Base-by-base conservation (phyloP, 1,140 invertebrate genomes). In the Mactra quadrangularis region DNA sequence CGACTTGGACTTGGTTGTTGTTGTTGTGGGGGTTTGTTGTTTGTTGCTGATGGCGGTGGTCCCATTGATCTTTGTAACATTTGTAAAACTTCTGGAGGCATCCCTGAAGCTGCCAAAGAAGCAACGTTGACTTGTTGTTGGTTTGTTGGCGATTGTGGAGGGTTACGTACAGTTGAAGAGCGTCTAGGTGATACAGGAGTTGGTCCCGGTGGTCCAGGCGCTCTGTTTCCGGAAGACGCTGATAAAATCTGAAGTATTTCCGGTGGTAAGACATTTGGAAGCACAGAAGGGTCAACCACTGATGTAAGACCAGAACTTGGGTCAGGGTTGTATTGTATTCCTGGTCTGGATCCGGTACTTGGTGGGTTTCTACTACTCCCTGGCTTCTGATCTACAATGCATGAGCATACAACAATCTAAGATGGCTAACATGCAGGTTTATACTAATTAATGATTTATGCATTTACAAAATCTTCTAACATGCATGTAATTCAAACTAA, bases 201-300 rank as follows among this genome's bases (percentile, higher is more conserved):
- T 35, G 59, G 13, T 35, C 19, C 35, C 11, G 59, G 29, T 22
- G 55, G n/a, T 57, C n/a, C 4, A 13, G 55, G 55, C 15, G 13
- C 27, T 33, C 4, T 15, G 27, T 59, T 59, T 62, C 59, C 19
- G 11, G n/a, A 27, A 2, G 35, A 4, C 9, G 1, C 31, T 25
- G 11, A 3, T 66, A 66, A 66, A 35, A 66, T 15, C 45, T 66
- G 38, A 1, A 75, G 19, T 6, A 75, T 45, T 75, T 59, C 55
- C 6, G 72, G 72, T 0, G 72, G 72, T 11, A 60, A n/a, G 13
- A 62, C 72, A 41, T 75, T 55, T 3, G 55, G 72, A 45, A 75
- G 29, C 19, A 60, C n/a, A 7, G 72, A 29, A 19, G 55, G 72
- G 17, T 75, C 72, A 27, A 75, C 72, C 15, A 60, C 50, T 27